A percentile compares a stretch with the other conserved stretches of the same genome.
phyloP scores from a whole-genome alignment of 2,888 invertebrate species.

The Diogma glabrata region DNA sequence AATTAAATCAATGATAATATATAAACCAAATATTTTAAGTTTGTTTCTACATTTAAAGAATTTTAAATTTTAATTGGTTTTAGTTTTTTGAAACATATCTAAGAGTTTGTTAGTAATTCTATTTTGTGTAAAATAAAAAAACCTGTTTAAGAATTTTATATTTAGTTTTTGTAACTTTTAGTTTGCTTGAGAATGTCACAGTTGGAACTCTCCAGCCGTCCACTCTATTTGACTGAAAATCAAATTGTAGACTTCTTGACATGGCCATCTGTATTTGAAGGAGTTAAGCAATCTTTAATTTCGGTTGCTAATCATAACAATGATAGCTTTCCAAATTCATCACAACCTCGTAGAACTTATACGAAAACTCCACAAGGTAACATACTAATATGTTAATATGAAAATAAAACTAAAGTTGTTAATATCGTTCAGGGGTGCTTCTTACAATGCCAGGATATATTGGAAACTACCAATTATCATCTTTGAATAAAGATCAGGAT shows the following conservation, averaged over 20 bases:
- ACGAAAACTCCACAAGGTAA: slow-evolving; percentile 20
- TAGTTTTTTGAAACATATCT: too few species aligned
- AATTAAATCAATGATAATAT: too few species aligned
- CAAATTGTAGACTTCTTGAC: slow-evolving; percentile 22
- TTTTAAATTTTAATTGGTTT: too few species aligned
- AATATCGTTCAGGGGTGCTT: slow-evolving; percentile 21
- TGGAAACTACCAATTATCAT: slow-evolving; percentile 27
- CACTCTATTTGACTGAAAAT: not conserved
- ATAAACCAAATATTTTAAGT: too few species aligned
- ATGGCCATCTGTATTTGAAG: slow-evolving; percentile 34
- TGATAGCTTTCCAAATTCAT: slow-evolving; percentile 19
- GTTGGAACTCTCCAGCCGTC: too few species aligned
- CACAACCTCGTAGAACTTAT: slow-evolving; percentile 31
- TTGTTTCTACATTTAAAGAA: too few species aligned
- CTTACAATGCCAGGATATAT: slow-evolving; percentile 40
- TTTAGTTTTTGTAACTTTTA: too few species aligned
- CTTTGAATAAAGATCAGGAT: not conserved
- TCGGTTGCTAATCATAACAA: slow-evolving; percentile 21
- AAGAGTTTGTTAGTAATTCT: too few species aligned
- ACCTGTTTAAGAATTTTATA: too few species aligned
- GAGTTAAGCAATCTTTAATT: slow-evolving; percentile 34
- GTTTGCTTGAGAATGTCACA: too few species aligned
- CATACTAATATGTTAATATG: not conserved
- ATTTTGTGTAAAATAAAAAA: too few species aligned
- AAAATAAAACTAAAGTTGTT: not conserved